Evolutionary conservation across 1,140 invertebrate genomes (phyloP).

Genomic region (Apis laboriosa): DNA sequence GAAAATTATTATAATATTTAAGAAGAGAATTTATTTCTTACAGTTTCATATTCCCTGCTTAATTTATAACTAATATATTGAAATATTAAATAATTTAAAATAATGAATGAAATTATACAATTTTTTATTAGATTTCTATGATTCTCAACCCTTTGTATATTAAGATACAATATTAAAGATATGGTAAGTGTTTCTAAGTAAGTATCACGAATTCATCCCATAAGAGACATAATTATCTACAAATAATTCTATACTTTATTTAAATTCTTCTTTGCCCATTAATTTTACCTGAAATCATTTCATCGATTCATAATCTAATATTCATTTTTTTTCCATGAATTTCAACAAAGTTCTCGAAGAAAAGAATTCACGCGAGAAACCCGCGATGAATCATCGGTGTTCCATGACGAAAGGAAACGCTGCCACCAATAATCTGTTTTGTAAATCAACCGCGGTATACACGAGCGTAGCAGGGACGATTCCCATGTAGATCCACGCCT

Average conservation of each 20-base stretch:
- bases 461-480: constrained; percentile 8
- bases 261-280: neutral
- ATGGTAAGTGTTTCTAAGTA: too few species aligned
- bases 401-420: neutral
- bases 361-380: neutral
- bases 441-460: constrained; percentile 26
- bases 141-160: too few species aligned
- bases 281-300: neutral
- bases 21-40: too few species aligned
- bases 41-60: too few species aligned
- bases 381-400: constrained; percentile 1
- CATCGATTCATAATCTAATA: neutral
- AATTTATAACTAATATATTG: too few species aligned
- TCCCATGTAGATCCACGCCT: constrained; percentile 6
- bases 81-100: too few species aligned
- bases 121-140: too few species aligned
- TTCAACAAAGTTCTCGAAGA: neutral
- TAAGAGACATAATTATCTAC: neutral
- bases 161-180: too few species aligned
- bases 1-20: too few species aligned
- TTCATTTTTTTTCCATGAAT: neutral
- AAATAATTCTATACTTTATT: neutral
- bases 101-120: too few species aligned
- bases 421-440: constrained; percentile 33
- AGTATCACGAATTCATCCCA: too few species aligned